Conservation (phyloP, 2,888 invertebrate genomes). For the Cinara cedri region DNA sequence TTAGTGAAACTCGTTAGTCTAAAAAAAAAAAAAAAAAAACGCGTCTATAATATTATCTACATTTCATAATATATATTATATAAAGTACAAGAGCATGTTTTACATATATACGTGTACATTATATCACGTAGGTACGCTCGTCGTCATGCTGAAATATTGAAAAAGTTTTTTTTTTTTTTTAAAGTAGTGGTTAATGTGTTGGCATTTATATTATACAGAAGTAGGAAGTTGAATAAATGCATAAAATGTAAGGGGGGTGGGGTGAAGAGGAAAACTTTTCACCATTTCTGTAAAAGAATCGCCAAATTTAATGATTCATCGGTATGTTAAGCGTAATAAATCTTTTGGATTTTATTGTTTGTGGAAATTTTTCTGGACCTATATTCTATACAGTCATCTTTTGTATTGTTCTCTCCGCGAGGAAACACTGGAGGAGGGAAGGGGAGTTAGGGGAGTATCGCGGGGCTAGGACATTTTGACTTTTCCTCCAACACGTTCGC, state of each 20-base stretch:
- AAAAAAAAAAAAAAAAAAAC: no score
- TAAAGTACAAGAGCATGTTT: not conserved
- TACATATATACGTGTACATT: no score
- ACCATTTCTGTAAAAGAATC: not conserved
- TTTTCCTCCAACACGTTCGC: no score
- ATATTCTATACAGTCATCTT: not conserved
- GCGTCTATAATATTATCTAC: not conserved
- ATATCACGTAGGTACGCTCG: not conserved
- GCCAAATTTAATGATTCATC: conserved; percentile 30
- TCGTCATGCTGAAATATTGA: conserved; percentile 26
- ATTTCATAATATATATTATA: not conserved
- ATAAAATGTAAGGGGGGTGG: conserved; percentile 8
- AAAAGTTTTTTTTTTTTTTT: conserved; percentile 47
- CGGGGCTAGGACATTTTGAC: no score
- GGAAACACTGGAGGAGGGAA: no score
- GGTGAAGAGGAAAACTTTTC: conserved; percentile 34
- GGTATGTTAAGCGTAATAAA: conserved; percentile 33
- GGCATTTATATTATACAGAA: not conserved
- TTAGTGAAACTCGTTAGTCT: no score
- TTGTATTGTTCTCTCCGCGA: not conserved
- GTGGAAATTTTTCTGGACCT: not conserved
- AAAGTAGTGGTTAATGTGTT: conserved; percentile 39
- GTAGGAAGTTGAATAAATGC: conserved; percentile 21
- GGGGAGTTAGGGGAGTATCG: no score
- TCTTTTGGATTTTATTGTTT: conserved; percentile 24